Percentiles rank a stretch among this genome's conserved stretches.
These are phyloP conservation scores for Ataeniobius toweri DNA, from an alignment of 2,797 vertebrate species.

Conservation along the genomic window DNA sequence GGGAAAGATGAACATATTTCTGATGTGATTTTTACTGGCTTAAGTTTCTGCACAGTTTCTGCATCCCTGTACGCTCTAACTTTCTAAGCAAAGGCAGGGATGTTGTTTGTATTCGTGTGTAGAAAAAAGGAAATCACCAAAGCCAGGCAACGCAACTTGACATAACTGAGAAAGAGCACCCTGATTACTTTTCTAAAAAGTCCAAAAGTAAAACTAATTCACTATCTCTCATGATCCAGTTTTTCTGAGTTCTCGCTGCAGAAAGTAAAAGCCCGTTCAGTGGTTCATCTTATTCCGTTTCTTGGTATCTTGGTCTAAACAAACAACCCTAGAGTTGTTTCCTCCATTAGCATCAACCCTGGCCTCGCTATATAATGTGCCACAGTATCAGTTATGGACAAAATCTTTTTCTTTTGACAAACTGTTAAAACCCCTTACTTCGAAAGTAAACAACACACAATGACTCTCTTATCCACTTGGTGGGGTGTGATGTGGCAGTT, in stretches of 20 bases:
- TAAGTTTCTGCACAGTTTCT: not conserved
- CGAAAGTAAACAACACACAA: not conserved
- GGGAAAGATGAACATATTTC: slow-evolving; percentile 1
- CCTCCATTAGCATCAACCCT: not conserved
- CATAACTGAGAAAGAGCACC: not conserved
- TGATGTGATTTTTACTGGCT: not conserved
- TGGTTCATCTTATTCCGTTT: not conserved
- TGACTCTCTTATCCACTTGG: not conserved
- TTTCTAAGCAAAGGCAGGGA: not conserved
- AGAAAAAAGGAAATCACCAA: not conserved
- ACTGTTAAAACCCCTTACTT: not conserved
- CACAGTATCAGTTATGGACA: not conserved
- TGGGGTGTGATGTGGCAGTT: not conserved
- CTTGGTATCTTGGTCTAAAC: not conserved
- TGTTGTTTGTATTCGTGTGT: too few species aligned
- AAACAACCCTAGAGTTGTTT: not conserved
- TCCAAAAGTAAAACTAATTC: slow-evolving; percentile 1
- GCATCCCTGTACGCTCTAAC: not conserved
- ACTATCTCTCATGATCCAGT: not conserved
- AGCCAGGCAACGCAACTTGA: not conserved
- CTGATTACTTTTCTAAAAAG: not conserved
- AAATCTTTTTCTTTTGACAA: not conserved
- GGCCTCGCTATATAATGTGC: not conserved
- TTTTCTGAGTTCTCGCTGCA: not conserved
- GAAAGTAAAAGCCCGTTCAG: not conserved